phyloP scores from a whole-genome alignment of 2,113 vertebrate genomes.

The Ascaphus truei region DNA sequence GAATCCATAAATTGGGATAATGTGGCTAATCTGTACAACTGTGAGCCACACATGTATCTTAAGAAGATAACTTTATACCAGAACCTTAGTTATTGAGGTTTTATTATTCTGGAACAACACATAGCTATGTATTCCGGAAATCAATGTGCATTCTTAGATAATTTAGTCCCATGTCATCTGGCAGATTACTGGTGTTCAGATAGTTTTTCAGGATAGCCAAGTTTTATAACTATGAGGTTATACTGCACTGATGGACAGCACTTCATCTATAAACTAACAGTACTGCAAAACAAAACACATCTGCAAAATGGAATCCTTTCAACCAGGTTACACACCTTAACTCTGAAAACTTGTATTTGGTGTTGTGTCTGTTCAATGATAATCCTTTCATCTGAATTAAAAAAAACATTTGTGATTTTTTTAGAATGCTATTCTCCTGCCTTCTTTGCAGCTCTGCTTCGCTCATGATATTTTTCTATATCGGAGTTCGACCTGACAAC shows the following conservation, averaged over 20 bases:
- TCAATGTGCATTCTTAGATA: constrained; percentile 23
- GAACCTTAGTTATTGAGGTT: constrained; percentile 1
- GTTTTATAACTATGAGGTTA: constrained; percentile 12
- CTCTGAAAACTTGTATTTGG: neutral
- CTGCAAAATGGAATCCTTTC: neutral
- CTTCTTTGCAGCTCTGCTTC: too few relatives aligned
- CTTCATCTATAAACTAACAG: constrained; percentile 10
- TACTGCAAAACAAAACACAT: neutral
- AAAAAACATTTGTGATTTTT: too few relatives aligned
- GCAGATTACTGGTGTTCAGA: constrained; percentile 21
- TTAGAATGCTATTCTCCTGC: too few relatives aligned
- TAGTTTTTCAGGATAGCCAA: constrained; percentile 14
- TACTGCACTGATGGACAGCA: neutral
- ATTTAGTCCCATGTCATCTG: constrained; percentile 27
- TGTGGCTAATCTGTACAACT: too few relatives aligned
- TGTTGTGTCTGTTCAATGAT: neutral
- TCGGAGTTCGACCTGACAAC: too few relatives aligned
- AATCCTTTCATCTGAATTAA: neutral
- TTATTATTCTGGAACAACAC: constrained; percentile 10
- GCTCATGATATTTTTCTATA: too few relatives aligned
- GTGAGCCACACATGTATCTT: too few relatives aligned
- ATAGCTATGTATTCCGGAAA: constrained; percentile 11
- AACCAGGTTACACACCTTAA: neutral
- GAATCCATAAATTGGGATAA: too few relatives aligned
- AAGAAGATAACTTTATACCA: constrained; percentile 16